Conservation (phyloP, 2,797 vertebrate species). For the Pseudopleuronectes americanus region DNA sequence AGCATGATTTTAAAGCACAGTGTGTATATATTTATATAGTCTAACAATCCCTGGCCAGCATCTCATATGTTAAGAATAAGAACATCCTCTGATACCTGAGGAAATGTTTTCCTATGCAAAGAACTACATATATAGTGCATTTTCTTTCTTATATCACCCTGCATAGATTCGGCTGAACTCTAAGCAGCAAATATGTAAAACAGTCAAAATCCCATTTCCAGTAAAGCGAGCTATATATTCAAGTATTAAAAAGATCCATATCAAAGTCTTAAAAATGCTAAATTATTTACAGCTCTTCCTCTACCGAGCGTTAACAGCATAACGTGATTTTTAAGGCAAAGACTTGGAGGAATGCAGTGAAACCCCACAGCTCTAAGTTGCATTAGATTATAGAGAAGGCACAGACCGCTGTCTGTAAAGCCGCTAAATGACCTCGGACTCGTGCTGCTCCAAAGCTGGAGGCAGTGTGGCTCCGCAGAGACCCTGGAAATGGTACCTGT, state of each 20-base stretch:
- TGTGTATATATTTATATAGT: background rate
- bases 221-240: slow-evolving; percentile 56
- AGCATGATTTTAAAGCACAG: slow-evolving; percentile 9
- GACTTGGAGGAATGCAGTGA: slow-evolving; percentile 23
- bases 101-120: slow-evolving; percentile 29
- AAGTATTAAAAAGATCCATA: slow-evolving; percentile 60
- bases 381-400: slow-evolving; percentile 22
- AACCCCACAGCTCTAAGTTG: slow-evolving; percentile 20
- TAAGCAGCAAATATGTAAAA: slow-evolving; percentile 20
- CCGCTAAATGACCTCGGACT: slow-evolving; percentile 82
- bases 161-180: slow-evolving; percentile 22
- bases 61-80: slow-evolving; percentile 12
- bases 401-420: slow-evolving; percentile 16
- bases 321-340: slow-evolving; percentile 38
- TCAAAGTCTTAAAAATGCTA: slow-evolving; percentile 15
- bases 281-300: slow-evolving; percentile 16
- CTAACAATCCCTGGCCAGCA: slow-evolving; percentile 22
- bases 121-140: slow-evolving; percentile 23
- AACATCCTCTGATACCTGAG: slow-evolving; percentile 12
- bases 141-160: slow-evolving; percentile 37
- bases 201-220: slow-evolving; percentile 43
- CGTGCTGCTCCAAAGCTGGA: slow-evolving; percentile 86
- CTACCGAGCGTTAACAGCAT: slow-evolving; percentile 23
- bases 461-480: slow-evolving; percentile 92
- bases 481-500: slow-evolving; percentile 94